These are phyloP conservation scores for Tapera naevia DNA, from an alignment of 2,797 vertebrate genomes.

Conservation along the genomic window DNA sequence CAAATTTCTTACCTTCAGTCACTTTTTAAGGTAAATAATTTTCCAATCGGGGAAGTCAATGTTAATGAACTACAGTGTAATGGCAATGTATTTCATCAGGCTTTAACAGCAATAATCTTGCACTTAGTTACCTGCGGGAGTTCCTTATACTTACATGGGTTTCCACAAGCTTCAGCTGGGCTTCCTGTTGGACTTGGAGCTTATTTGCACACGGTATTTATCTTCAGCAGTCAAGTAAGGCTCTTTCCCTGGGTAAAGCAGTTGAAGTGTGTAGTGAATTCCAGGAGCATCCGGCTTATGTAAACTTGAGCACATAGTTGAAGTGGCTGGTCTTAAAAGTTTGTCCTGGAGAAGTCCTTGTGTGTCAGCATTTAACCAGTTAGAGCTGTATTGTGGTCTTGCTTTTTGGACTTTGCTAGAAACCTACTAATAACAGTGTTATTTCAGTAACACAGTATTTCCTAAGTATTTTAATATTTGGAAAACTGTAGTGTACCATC, in stretches of 20 bases:
- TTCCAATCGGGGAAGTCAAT: background rate
- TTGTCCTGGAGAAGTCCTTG: background rate
- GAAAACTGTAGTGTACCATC: background rate
- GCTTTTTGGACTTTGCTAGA: background rate
- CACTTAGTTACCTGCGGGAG: background rate
- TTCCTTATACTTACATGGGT: background rate
- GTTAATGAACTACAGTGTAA: background rate
- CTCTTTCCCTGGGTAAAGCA: background rate
- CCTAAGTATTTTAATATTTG: background rate
- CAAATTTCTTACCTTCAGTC: background rate
- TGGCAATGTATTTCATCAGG: background rate
- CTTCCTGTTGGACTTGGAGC: background rate
- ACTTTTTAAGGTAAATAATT: background rate
- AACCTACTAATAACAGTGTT: background rate
- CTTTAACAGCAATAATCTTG: background rate
- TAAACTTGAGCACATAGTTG: background rate
- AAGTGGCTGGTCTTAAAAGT: background rate
- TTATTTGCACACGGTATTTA: background rate
- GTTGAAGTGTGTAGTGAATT: background rate
- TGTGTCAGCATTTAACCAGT: background rate
- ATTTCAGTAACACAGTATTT: background rate
- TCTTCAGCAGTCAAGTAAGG: background rate
- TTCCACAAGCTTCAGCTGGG: background rate
- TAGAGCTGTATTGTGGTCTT: background rate
- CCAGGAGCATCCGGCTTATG: background rate